Base-by-base conservation (phyloP, 2,797 vertebrate genomes). In the Acanthurus leucopareius region DNA sequence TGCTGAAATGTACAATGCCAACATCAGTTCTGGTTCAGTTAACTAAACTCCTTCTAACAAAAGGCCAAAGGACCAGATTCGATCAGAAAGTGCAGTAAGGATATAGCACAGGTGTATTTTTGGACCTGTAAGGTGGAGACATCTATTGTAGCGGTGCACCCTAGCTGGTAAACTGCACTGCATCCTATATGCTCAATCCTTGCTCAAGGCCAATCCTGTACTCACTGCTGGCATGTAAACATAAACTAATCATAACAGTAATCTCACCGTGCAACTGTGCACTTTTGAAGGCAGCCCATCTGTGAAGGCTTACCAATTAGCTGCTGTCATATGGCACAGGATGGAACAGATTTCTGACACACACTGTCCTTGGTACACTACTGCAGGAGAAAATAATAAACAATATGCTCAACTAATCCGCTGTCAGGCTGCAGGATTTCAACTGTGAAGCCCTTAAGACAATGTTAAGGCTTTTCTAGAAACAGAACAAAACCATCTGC, bases 271-370 rank as follows among this genome's bases (percentile, higher is more conserved):
- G 89, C 80, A 87, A 86, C 74, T 68, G 74, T 79, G 84, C 84
- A 77, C 74, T 82, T 88, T 78, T 76, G 52, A 85, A 86, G 72
- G 68, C 76, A 70, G 82, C 73, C 89, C 90, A 92, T 93, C 91
- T 92, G 92, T 71, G 80, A 89, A 80, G 75, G 75, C 71, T 86
- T 81, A 71, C 83, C 88, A 92, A 92, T 92, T 92, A 93, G 78
- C 77, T 73, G 77, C 81, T 64, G 77, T 93, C 88, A 91, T 88
- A 90, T 93, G 89, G 93, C 84, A 90, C 88, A 58, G 82, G 82
- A 93, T 86, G 87, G 72, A 77, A 45, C 67, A 66, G 63, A 72
- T 66, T 72, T 35, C 60, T 56, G 61, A 79, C 49, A 7, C 66
- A 56, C 57, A 42, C 66, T 66, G 58, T 88, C 77, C 66, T 74